Conservation (phyloP, 92 coral and sea anemone genomes). For the Pocillopora grandis region DNA sequence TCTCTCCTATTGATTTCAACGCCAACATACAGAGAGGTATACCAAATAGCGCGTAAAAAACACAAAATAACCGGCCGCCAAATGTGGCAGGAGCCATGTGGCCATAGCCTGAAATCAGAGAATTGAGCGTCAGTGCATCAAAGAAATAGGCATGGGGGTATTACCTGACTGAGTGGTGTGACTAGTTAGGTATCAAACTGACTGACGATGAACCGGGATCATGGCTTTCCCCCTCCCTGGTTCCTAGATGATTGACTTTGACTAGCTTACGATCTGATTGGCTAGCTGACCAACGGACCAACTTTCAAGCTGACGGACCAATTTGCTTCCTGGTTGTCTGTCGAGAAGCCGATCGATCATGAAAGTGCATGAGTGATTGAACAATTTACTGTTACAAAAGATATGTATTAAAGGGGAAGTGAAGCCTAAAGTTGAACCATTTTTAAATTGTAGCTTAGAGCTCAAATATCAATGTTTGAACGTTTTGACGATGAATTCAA, state of each 20-base stretch:
- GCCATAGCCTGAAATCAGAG: slow-evolving; percentile 43
- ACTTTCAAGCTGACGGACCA: not conserved
- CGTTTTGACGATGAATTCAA: too few species aligned
- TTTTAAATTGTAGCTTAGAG: too few species aligned
- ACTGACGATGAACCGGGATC: too few species aligned
- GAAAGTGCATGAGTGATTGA: not conserved
- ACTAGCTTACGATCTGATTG: not conserved
- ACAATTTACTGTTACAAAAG: not conserved
- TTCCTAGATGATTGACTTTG: too few species aligned
- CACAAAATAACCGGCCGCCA: slow-evolving; percentile 56
- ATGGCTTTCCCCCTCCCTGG: too few species aligned
- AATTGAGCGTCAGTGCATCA: not conserved
- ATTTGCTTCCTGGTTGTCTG: too few species aligned
- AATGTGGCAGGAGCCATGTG: slow-evolving; percentile 52
- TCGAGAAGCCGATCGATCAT: not conserved
- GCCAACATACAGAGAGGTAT: slow-evolving; percentile 55
- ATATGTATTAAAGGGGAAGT: too few species aligned
- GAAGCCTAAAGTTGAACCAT: too few species aligned
- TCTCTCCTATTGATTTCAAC: slow-evolving; percentile 46
- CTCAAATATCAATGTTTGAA: too few species aligned
- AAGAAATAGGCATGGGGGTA: not conserved
- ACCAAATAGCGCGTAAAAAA: slow-evolving; percentile 54
- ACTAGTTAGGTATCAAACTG: too few species aligned
- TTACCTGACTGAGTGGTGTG: not conserved
- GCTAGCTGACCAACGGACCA: not conserved